A percentile compares a stretch with the other conserved stretches of the same genome.
Evolutionary conservation across 2,888 invertebrate genomes (phyloP).

Genomic region (Acleris laterana): DNA sequence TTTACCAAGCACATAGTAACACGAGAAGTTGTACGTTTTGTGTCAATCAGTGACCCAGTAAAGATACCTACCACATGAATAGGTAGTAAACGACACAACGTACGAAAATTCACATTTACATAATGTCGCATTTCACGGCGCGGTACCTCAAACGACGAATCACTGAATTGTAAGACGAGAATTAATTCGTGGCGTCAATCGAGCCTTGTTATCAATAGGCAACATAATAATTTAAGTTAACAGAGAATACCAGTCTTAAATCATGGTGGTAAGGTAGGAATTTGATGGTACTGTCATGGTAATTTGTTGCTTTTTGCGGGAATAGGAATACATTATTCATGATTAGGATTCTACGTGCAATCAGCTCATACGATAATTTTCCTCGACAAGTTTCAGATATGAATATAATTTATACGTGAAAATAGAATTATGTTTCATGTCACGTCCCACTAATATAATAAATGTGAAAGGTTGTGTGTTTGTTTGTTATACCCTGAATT

Average conservation of each 20-base stretch:
- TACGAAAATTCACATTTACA: neutral
- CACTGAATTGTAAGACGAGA: conserved; percentile 31
- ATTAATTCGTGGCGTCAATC: conserved; percentile 32
- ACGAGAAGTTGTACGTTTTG: too few relatives aligned
- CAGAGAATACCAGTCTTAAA: neutral
- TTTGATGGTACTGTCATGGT: conserved; percentile 6
- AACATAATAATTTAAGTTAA: neutral
- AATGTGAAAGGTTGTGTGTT: too few relatives aligned
- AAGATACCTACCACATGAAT: too few relatives aligned
- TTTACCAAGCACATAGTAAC: too few relatives aligned
- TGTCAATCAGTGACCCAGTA: too few relatives aligned
- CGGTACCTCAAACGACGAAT: conserved; percentile 4
- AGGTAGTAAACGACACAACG: neutral
- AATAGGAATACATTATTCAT: conserved; percentile 36
- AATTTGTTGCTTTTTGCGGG: conserved; percentile 18
- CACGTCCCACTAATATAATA: too few relatives aligned
- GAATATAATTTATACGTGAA: conserved; percentile 20
- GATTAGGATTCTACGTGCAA: conserved; percentile 33
- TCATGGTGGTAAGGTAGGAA: conserved; percentile 3
- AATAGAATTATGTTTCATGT: neutral
- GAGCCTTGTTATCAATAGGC: conserved; percentile 14
- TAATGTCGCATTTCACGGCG: conserved; percentile 5
- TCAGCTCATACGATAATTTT: conserved; percentile 33
- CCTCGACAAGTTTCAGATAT: conserved; percentile 24
- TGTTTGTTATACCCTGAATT: too few relatives aligned